These are phyloP conservation scores for Drosophila bocki DNA, from an alignment of 1,140 invertebrate species.

Conservation along the genomic window DNA sequence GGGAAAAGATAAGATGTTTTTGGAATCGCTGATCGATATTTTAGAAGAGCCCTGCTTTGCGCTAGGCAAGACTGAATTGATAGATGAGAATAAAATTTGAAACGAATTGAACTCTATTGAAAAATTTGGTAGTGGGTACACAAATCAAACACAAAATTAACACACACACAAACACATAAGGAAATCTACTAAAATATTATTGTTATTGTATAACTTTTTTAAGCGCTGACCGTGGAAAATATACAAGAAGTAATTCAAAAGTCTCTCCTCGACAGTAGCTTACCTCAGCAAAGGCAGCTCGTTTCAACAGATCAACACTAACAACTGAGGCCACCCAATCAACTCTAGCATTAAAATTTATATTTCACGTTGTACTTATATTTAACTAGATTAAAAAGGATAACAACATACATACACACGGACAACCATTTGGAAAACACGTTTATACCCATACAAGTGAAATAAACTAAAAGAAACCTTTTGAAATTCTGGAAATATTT, in stretches of 20 bases:
- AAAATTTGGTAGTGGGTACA: slow-evolving; percentile 71
- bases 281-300: slow-evolving; percentile 47
- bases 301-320: slow-evolving; percentile 43
- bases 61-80: slow-evolving; percentile 77
- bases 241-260: slow-evolving; percentile 32
- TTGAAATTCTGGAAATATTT: slow-evolving; percentile 16
- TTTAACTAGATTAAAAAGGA: slow-evolving; percentile 61
- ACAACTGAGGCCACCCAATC: slow-evolving; percentile 57
- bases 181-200: slow-evolving; percentile 65
- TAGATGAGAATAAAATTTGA: slow-evolving; percentile 49
- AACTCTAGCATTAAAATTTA: slow-evolving; percentile 74
- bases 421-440: slow-evolving; percentile 45
- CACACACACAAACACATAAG: slow-evolving; percentile 14
- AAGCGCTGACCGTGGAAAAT: slow-evolving; percentile 49
- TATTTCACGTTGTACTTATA: slow-evolving; percentile 73
- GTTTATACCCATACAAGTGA: slow-evolving; percentile 61
- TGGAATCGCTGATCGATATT: slow-evolving; percentile 61
- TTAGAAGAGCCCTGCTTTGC: slow-evolving; percentile 60
- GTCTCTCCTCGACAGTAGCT: slow-evolving; percentile 64
- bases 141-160: slow-evolving; percentile 25
- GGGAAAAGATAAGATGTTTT: slow-evolving; percentile 37
- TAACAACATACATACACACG: slow-evolving; percentile 34
- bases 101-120: slow-evolving; percentile 53
- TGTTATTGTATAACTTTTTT: slow-evolving; percentile 81
- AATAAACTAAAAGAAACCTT: slow-evolving; percentile 64